Conservation (phyloP, 2,888 invertebrate genomes). For the Danaus chrysippus region DNA sequence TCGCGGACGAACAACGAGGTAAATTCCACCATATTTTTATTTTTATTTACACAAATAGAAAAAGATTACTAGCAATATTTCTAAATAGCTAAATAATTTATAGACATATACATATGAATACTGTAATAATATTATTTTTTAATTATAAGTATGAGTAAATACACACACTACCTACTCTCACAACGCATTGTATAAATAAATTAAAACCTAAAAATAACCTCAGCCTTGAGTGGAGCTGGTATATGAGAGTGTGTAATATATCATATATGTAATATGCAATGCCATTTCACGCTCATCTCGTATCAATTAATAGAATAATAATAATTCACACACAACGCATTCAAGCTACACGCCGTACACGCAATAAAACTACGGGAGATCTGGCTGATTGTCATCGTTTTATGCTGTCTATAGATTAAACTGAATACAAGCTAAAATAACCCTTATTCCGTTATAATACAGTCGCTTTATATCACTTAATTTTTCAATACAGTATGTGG, state of each 20-base stretch:
- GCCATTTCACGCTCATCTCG: slow-evolving; percentile 34
- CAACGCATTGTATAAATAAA: no score
- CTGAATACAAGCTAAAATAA: slow-evolving; percentile 30
- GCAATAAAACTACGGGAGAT: slow-evolving; percentile 59
- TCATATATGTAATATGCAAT: slow-evolving; percentile 19
- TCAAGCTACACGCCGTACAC: slow-evolving; percentile 37
- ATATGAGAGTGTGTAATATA: slow-evolving; percentile 9
- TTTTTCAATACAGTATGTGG: slow-evolving; percentile 48
- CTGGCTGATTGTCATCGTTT: slow-evolving; percentile 56
- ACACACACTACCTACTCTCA: no score
- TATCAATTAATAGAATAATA: slow-evolving; percentile 44
- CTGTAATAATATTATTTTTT: no score
- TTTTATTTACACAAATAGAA: background rate
- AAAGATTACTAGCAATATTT: background rate
- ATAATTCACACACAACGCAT: slow-evolving; percentile 38
- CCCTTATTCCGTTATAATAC: slow-evolving; percentile 27
- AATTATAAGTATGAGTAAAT: no score
- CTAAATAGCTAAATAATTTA: no score
- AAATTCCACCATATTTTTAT: slow-evolving; percentile 17
- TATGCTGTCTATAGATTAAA: slow-evolving; percentile 39
- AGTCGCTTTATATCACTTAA: slow-evolving; percentile 2
- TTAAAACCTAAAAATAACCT: no score
- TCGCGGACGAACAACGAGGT: slow-evolving; percentile 55
- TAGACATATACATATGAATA: no score
- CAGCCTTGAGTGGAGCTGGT: no score